phyloP scores from a whole-genome alignment of 2,797 vertebrate genomes.

The Notolabrus celidotus region DNA sequence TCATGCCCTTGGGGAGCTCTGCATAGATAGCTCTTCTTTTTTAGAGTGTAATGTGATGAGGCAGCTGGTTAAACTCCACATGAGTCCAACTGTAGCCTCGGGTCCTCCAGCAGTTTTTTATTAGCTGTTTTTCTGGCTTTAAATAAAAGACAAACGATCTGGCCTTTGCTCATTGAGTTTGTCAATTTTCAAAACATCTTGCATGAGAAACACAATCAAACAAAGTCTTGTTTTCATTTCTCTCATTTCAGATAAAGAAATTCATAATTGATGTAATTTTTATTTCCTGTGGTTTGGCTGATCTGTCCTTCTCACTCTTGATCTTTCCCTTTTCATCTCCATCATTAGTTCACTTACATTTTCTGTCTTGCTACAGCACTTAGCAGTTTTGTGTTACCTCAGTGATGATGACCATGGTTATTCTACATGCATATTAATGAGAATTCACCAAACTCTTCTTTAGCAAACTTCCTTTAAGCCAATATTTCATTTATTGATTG shows the following conservation, averaged over 20 bases:
- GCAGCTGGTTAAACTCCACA: constrained; percentile 58
- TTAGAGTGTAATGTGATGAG: constrained; percentile 39
- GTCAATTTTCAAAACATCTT: constrained; percentile 21
- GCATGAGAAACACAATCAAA: neutral
- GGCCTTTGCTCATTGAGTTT: constrained; percentile 13
- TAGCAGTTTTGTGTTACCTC: neutral
- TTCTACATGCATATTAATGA: neutral
- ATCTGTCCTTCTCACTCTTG: no score
- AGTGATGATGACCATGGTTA: neutral
- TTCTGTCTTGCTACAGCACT: neutral
- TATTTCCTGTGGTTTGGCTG: neutral
- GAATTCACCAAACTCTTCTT: neutral
- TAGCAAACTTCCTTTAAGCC: no score
- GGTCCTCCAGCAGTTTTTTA: constrained; percentile 35
- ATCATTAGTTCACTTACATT: neutral
- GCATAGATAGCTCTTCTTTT: constrained; percentile 4
- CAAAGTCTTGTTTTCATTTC: constrained; percentile 7
- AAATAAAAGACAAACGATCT: constrained; percentile 39
- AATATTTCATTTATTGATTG: no score
- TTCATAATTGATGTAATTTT: no score
- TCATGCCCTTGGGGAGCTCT: neutral
- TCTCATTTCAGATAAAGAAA: neutral
- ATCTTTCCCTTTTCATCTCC: no score
- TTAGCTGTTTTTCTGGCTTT: constrained; percentile 26
- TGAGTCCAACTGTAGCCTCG: constrained; percentile 37